Percentiles rank a stretch among this genome's conserved stretches.
phyloP scores from a whole-genome alignment of 1,140 invertebrate species.

The Eriosoma lanigerum region DNA sequence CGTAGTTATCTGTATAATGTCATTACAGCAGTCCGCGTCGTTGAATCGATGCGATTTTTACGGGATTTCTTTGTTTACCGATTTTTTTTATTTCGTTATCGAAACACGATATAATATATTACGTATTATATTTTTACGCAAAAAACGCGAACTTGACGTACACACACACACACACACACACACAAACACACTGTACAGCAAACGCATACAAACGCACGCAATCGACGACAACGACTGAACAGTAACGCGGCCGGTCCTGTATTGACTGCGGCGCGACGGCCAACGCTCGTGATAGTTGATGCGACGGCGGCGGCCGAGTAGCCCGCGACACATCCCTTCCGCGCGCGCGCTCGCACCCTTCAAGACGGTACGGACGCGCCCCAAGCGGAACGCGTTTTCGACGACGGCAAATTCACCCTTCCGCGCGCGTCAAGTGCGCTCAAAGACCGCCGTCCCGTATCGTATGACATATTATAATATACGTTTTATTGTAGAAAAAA shows the following conservation, averaged over 20 bases:
- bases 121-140: background rate
- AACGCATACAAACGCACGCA: background rate
- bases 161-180: background rate
- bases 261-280: conserved; percentile 40
- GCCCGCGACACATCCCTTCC: conserved; percentile 26
- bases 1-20: too few relatives aligned
- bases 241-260: conserved; percentile 31
- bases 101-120: too few relatives aligned
- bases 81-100: too few relatives aligned
- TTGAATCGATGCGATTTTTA: too few relatives aligned
- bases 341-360: background rate
- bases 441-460: background rate
- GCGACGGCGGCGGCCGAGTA: conserved; percentile 13
- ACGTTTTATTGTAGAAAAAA: too few relatives aligned
- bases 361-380: background rate
- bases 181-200: too few relatives aligned
- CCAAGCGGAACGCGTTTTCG: conserved; percentile 11
- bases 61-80: too few relatives aligned
- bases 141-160: background rate
- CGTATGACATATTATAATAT: too few relatives aligned
- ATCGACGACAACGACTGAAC: background rate
- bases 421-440: background rate
- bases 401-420: background rate
- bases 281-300: conserved; percentile 25
- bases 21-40: background rate